Percentiles rank a stretch among this genome's conserved stretches.
Evolutionary conservation across 1,140 invertebrate genomes (phyloP).

Genomic region (Oryctes rhinoceros): DNA sequence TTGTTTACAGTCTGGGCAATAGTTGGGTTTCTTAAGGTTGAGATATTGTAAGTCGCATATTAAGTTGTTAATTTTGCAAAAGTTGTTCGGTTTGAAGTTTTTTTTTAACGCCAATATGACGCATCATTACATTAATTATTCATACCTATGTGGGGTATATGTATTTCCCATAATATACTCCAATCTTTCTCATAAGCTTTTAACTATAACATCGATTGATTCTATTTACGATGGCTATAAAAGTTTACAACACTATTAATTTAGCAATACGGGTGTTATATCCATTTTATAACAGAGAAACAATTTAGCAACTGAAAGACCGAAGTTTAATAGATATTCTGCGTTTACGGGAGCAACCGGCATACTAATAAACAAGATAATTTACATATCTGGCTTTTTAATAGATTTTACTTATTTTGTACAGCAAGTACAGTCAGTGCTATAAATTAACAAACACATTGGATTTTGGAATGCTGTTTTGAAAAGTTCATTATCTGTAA

Average conservation of each 20-base stretch:
- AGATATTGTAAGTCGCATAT: no score
- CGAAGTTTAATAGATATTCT: conserved; percentile 27
- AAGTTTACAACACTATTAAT: conserved; percentile 31
- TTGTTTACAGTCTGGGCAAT: no score
- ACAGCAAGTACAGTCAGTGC: no score
- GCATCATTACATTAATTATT: conserved; percentile 20
- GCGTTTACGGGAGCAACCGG: conserved; percentile 2
- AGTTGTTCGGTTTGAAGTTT: neutral
- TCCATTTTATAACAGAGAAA: conserved; percentile 4
- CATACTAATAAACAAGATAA: conserved; percentile 26
- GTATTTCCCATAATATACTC: neutral
- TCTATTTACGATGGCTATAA: conserved; percentile 4
- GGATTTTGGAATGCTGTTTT: no score
- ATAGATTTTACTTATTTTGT: conserved; percentile 4
- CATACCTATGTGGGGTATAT: neutral
- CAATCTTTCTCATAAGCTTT: conserved; percentile 11
- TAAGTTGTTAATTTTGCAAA: neutral
- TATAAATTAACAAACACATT: no score
- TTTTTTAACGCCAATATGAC: neutral
- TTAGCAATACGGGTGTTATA: neutral
- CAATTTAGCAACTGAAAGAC: conserved; percentile 11
- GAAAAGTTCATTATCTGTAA: no score
- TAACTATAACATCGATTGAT: neutral
- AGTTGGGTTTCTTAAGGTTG: no score
- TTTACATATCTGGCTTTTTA: conserved; percentile 8